Base-by-base conservation (phyloP, 2,113 vertebrate species). In the Onychostoma macrolepis region DNA sequence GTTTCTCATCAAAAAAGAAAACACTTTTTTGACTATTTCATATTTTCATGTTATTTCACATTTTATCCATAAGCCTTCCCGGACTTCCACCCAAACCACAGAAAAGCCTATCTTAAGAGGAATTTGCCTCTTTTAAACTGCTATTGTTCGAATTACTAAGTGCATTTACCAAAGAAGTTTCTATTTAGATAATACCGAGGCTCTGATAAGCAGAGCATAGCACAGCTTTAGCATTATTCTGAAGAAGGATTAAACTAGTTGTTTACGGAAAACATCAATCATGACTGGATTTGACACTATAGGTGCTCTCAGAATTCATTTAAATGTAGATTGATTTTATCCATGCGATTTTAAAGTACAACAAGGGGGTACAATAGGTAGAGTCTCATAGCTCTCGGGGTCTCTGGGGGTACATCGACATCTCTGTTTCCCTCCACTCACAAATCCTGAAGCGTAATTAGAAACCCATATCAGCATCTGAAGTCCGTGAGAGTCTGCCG, bases 311-410 rank as follows among this genome's bases (percentile, higher is more conserved):
- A 6, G n/a, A 87, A 58, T 86, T 88, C 76, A 90, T 90, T 90
- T 90, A 86, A 90, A 90, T 90, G 88, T 90, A 90, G 82, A 88
- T 88, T 81, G 87, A 82, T 86, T 88, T 83, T n/a, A 67, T 86
- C 65, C 36, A 50, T 61, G 15, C 17, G 74, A 82, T 75, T 86
- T 82, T 79, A 74, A 89, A 80, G 65, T 72, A 67, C 81, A 69
- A 63, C 56, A 78, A 56, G 80, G 30, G 50, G 80, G 38, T 10
- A 84, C 80, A 88, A 79, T 83, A 80, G 41, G 84, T 38, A 76
- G 80, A 87, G 36, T 45, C 80, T 45, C 41, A 79, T 19, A 50
- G 58, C 76, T 72, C 41, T n/a, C 38, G 13, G 36, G 26, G 72
- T 88, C 87, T 83, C 81, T 13, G 2, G 41, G 78, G 87, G 85